Evolutionary conservation across 2,888 invertebrate species (phyloP).

Genomic region (Oeneis ivallda): DNA sequence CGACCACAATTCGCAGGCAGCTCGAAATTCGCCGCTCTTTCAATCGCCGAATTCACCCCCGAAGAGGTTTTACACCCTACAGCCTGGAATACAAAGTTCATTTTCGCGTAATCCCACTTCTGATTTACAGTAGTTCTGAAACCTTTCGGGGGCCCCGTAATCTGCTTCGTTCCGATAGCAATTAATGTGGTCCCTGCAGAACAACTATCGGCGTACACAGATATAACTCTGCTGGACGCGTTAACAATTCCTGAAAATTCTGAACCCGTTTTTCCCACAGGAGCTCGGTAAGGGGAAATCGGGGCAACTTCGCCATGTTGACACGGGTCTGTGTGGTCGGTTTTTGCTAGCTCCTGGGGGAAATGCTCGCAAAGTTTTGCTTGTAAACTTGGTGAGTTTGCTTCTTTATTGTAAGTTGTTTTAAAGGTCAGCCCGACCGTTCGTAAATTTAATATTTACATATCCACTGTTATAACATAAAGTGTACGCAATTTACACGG

Average conservation of each 20-base stretch:
- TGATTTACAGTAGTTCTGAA: conserved; percentile 65
- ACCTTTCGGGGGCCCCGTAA: conserved; percentile 65
- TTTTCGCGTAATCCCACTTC: conserved; percentile 45
- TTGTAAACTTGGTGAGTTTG: conserved; percentile 30
- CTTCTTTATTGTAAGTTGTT: conserved; percentile 25
- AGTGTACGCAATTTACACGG: neutral
- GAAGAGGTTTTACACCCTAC: conserved; percentile 51
- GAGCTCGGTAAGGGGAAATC: conserved; percentile 34
- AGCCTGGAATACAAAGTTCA: conserved; percentile 42
- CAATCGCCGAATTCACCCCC: conserved; percentile 52
- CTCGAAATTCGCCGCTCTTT: conserved; percentile 51
- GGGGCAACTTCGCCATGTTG: conserved; percentile 39
- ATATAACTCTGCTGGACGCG: conserved; percentile 47
- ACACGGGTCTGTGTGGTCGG: conserved; percentile 36
- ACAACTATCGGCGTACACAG: conserved; percentile 50
- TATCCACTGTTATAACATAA: neutral
- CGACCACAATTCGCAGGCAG: conserved; percentile 55
- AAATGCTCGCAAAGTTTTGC: conserved; percentile 28
- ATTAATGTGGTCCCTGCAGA: conserved; percentile 69
- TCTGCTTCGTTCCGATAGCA: conserved; percentile 72
- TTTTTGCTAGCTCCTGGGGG: conserved; percentile 29
- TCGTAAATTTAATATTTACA: conserved; percentile 27
- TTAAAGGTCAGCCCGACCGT: conserved; percentile 24
- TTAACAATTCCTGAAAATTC: conserved; percentile 35
- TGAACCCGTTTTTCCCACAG: conserved; percentile 27